Base-by-base conservation (phyloP, 2,888 invertebrate species). In the Pandemis corylana region DNA sequence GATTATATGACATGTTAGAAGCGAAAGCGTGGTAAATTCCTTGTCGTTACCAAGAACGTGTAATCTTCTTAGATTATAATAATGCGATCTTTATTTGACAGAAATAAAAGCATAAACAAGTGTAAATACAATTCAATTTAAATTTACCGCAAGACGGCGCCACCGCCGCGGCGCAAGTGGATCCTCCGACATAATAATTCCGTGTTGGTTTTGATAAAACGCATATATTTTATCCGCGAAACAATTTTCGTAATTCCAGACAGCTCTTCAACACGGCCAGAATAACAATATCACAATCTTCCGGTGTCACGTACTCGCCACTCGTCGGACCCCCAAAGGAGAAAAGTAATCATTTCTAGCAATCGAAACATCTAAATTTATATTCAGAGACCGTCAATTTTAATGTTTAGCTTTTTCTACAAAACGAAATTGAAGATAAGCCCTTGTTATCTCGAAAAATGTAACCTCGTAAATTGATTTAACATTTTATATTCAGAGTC, bases 251-350 rank as follows among this genome's bases (percentile, higher is more conserved):
- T 91, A 90, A 89, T 91, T 89, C 89, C 87, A 86, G 86, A 86
- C 87, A 87, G 88, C 87, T 88, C 87, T 85, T 88, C 88, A 90
- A 85, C 92, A 91, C 85, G 92, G 87, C 85, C 88, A 84, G 93
- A 93, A 93, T 93, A 93, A 90, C 90, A 93, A 93, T 91, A 92
- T 91, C 88, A 91, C 93, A 92, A 92, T 91, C 88, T 91, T 86
- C 86, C 84, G 83, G 84, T 85, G 90, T 91, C 93, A 93, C 92
- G 93, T 91, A 85, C 84, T 83, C 84, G 83, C 86, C 90, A 90
- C 90, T 88, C 90, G 86, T 89, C 85, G 90, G 86, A 84, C 89
- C 87, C 90, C 83, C 83, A 80, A 85, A 87, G 90, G 88, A 90
- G 89, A 85, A 88, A 90, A 88, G 90, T 90, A 92, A 92, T 92